Base-by-base conservation (phyloP, 2,888 invertebrate species). In the Neoscelio sp. region DNA sequence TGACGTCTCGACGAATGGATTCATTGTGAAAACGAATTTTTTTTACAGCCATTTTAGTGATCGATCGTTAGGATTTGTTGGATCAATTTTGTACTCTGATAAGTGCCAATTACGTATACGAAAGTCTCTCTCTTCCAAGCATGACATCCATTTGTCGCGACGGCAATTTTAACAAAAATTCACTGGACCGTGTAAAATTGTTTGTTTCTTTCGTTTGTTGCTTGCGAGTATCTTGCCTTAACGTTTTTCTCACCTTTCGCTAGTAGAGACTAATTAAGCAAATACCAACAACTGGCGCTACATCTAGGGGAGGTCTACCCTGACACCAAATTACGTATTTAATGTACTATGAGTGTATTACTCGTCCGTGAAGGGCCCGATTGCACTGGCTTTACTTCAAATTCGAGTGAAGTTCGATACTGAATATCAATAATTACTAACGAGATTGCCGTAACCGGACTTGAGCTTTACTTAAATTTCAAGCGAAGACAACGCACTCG, bases 321-420 rank as follows among this genome's bases (percentile, higher is more conserved):
- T 95, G 95, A 95, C 95, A 95, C 94, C 94, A 95, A 95, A 94
- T 95, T 95, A 95, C 95, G 95, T 95, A 95, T 90, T 90, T 95
- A 94, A 94, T 94, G 94, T 94, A 94, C 94, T 92, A 92, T 91
- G 92, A 92, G 92, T 92, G 91, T 91, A 89, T 90, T 92, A 92
- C 92, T 92, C 92, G 91, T 92, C 91, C 91, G 90, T 91, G 80
- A 56, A 58, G 42, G 44, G 28, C 50, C 68, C 74, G 28, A 80
- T 58, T 50, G 52, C 71, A 44, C 23, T 64, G 50, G 56, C 50
- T 62, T 73, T 50, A 62, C 56, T 76, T 40, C 18, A 67, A 67
- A 76, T 64, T 60, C 33, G 38, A 73, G 52, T 33, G 13, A 6
- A 50, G 35, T 54, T 64, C 38, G 15, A 44, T 17, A 18, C 33